A percentile compares a stretch with the other conserved stretches of the same genome.
These are phyloP conservation scores for Yponomeuta plumbellus DNA, from an alignment of 2,888 invertebrate genomes.

Conservation along the genomic window DNA sequence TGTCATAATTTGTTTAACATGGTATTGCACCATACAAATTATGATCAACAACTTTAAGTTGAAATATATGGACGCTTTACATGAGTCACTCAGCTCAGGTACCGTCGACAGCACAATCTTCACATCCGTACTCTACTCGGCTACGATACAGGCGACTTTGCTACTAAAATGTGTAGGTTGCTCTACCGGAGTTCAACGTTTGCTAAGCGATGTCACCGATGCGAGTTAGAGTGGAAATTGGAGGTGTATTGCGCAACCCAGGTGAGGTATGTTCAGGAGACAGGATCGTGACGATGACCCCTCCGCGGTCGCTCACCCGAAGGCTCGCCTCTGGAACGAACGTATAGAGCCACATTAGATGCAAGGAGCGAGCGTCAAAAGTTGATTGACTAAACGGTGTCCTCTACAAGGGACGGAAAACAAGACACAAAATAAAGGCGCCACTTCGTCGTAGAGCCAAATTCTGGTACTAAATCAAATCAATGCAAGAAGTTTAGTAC, in stretches of 20 bases:
- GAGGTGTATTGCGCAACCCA: conserved; percentile 10
- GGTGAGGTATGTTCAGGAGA: neutral
- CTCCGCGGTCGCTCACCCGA: conserved; percentile 58
- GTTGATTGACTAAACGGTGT: neutral
- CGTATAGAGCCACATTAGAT: neutral
- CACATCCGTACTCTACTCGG: no score
- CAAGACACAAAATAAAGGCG: neutral
- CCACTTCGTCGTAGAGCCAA: no score
- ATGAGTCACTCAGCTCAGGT: neutral
- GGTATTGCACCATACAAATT: neutral
- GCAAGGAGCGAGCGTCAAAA: neutral
- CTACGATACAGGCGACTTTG: no score
- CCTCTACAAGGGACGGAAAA: neutral
- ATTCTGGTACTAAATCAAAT: no score
- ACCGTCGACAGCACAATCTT: neutral
- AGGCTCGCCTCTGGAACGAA: neutral
- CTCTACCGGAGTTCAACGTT: neutral
- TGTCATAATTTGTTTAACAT: neutral
- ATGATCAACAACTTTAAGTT: neutral
- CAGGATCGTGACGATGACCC: conserved; percentile 50
- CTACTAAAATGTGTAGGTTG: no score
- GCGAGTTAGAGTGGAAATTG: neutral
- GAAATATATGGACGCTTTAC: neutral
- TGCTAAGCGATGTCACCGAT: neutral
- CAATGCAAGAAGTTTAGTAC: neutral